Base-by-base conservation (phyloP, 2,888 invertebrate genomes). In the Sylvicola fuscatus region DNA sequence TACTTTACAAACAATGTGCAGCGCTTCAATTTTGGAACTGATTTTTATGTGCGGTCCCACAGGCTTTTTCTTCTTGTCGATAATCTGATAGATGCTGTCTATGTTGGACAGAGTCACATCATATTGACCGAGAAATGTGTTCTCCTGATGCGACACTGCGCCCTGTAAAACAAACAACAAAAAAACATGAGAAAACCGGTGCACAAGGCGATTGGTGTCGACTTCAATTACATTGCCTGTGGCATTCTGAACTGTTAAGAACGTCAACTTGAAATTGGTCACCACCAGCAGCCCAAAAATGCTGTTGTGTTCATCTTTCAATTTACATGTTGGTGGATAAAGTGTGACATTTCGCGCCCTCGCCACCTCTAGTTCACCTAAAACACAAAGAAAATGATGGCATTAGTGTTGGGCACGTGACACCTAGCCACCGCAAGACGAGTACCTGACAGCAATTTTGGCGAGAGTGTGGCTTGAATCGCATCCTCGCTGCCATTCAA, bases 251-350 rank as follows among this genome's bases (percentile, higher is more conserved):
- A 73, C 66, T 14, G 83, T 80, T 37, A 86, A 72, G 62, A 92
- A 92, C 17, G 84, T 78, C 21, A 95, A 64, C 59, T 87, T 84
- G 55, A 89, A 92, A 64, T 90, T 93, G 39, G 93, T 93, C 40
- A 92, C 76, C 51, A 80, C 80, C 39, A 95, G 62, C 17, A 78
- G 68, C 1, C 93, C 95, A 40, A 78, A 74, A 39, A 76, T 70
- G 37, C 84, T 84, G 47, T 72, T 70, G 50, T 80, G 81, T 40
- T 76, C 67, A 46, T 82, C 79, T n/a, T 47, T 47, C 12, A 49
- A 49, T 35, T 54, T 49, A 28, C 53, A 54, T 14, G 54, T 49
- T 16, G 54, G 55, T 11, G 89, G 80, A 56, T 79, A 81, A 70
- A 87, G 69, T 44, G 86, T 66, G 39, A 87, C 87, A 52, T 72